Percentiles rank a stretch among this genome's conserved stretches.
phyloP scores from a whole-genome alignment of 2,888 invertebrate genomes.

The Drosophila putrida region DNA sequence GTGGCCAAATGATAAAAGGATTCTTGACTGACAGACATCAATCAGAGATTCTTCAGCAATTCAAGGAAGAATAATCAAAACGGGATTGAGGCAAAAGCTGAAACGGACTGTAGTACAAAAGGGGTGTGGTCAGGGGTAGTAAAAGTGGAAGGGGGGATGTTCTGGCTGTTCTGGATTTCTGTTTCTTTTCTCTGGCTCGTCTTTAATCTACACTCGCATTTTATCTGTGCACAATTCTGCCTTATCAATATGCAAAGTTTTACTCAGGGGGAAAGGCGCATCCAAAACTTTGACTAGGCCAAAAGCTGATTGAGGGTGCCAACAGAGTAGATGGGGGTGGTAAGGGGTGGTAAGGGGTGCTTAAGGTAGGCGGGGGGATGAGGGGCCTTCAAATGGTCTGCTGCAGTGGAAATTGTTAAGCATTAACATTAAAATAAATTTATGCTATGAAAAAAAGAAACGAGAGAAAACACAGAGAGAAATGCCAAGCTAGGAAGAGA shows the following conservation, averaged over 20 bases:
- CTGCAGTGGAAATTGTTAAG: slow-evolving; percentile 75
- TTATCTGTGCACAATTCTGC: slow-evolving; percentile 53
- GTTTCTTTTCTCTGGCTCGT: slow-evolving; percentile 10
- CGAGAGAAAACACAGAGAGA: slow-evolving; percentile 1
- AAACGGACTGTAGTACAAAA: too few relatives aligned
- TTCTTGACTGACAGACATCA: slow-evolving; percentile 74
- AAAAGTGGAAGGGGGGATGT: neutral
- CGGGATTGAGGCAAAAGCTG: neutral
- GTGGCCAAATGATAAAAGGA: slow-evolving; percentile 65
- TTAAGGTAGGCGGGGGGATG: neutral
- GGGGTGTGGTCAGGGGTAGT: neutral
- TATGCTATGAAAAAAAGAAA: slow-evolving; percentile 65
- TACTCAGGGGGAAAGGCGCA: slow-evolving; percentile 18
- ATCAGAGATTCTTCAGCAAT: slow-evolving; percentile 64
- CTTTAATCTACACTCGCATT: slow-evolving; percentile 68
- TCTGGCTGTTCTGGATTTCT: neutral
- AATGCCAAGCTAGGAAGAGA: neutral
- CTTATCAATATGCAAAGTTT: slow-evolving; percentile 81
- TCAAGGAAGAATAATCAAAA: slow-evolving; percentile 9
- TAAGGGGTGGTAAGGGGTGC: neutral
- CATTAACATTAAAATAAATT: slow-evolving; percentile 82
- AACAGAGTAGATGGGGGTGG: neutral
- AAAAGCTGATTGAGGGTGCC: slow-evolving; percentile 53
- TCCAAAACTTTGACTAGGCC: slow-evolving; percentile 53
- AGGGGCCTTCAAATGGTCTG: neutral